These are phyloP conservation scores for Podargus strigoides DNA, from an alignment of 2,797 vertebrate species.

Conservation along the genomic window DNA sequence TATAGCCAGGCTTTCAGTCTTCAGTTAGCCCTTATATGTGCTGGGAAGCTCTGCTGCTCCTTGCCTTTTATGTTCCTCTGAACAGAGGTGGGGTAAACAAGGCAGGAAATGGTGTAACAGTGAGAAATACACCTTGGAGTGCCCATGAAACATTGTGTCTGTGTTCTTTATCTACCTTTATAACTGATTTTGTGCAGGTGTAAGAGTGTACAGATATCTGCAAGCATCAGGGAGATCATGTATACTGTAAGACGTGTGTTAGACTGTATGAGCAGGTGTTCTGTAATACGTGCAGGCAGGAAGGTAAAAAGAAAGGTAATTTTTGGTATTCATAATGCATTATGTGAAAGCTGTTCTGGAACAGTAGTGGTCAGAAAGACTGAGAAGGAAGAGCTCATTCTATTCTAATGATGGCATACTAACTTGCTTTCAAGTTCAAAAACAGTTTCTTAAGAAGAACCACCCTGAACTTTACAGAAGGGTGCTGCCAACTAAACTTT, in stretches of 20 bases:
- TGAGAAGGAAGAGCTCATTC: background rate
- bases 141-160: background rate
- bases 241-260: background rate
- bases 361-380: background rate
- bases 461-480: background rate
- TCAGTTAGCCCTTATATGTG: background rate
- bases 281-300: background rate
- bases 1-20: background rate
- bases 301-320: background rate
- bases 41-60: background rate
- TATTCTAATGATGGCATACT: background rate
- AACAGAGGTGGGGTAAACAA: background rate
- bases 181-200: background rate
- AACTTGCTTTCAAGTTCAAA: background rate
- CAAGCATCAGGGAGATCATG: background rate
- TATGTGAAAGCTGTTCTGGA: background rate
- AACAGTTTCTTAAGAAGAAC: background rate
- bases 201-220: fast-evolving
- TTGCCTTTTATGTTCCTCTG: background rate
- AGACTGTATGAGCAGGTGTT: background rate
- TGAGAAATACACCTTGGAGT: background rate
- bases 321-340: background rate
- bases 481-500: background rate
- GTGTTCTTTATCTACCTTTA: background rate
- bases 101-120: background rate